Percentiles rank a stretch among this genome's conserved stretches.
phyloP scores from a whole-genome alignment of 2,797 vertebrate species.

The Odontamblyopus lacepedii region DNA sequence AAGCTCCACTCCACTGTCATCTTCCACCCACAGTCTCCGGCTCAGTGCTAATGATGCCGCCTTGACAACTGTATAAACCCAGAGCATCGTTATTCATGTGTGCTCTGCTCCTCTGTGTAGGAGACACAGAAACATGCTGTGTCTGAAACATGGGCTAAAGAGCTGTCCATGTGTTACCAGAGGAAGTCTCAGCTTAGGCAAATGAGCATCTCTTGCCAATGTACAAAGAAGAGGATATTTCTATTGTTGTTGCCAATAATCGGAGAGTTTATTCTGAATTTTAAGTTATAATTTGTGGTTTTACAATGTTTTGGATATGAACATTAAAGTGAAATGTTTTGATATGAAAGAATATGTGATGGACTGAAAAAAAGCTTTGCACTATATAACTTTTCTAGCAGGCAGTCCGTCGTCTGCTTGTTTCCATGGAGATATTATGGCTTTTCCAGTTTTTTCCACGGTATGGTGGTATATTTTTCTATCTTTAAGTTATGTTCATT shows the following conservation, averaged over 20 bases:
- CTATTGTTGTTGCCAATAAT: not conserved
- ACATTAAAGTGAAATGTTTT: not conserved
- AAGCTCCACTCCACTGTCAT: slow-evolving; percentile 46
- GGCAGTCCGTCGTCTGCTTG: not conserved
- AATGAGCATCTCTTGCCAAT: not conserved
- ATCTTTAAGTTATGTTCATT: too few relatives aligned
- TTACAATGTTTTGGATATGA: not conserved
- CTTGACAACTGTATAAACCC: slow-evolving; percentile 31
- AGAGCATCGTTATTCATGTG: slow-evolving; percentile 23
- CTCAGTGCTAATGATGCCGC: slow-evolving; percentile 52
- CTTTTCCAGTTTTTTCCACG: not conserved
- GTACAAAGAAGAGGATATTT: not conserved
- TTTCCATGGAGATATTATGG: not conserved
- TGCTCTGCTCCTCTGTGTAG: slow-evolving; percentile 14
- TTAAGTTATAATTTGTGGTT: not conserved
- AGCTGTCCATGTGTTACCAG: slow-evolving; percentile 3
- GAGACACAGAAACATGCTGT: not conserved
- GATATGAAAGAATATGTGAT: not conserved
- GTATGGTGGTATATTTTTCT: too few relatives aligned
- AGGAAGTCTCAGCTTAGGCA: not conserved
- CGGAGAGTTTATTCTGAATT: not conserved
- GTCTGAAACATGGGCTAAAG: slow-evolving; percentile 7
- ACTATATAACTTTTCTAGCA: not conserved
- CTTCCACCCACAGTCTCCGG: slow-evolving; percentile 43
- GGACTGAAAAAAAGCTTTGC: not conserved